phyloP scores from a whole-genome alignment of 1,140 invertebrate species.

The Drosophila subobscura region DNA sequence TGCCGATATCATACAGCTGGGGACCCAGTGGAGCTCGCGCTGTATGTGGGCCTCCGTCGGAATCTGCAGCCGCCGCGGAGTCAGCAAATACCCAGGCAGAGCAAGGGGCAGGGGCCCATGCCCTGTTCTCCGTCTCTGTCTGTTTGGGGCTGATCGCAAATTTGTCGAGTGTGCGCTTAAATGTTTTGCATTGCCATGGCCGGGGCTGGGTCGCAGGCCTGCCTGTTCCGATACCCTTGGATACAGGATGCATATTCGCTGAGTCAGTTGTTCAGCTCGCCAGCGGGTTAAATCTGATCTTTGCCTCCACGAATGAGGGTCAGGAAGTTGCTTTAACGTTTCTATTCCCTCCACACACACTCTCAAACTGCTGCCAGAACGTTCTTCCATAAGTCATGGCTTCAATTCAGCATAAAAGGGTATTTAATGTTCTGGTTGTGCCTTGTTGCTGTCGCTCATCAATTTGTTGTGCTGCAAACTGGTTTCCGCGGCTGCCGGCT shows the following conservation, averaged over 20 bases:
- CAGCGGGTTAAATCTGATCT: too few species aligned
- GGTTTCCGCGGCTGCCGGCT: constrained; percentile 37
- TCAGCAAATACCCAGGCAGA: constrained; percentile 55
- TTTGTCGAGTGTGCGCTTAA: constrained; percentile 81
- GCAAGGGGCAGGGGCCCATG: not conserved
- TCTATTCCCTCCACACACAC: too few species aligned
- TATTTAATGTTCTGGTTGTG: not conserved
- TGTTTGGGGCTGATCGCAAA: constrained; percentile 53
- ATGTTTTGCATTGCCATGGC: constrained; percentile 63
- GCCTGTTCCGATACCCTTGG: constrained; percentile 9
- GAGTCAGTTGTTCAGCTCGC: too few species aligned
- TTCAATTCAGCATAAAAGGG: too few species aligned
- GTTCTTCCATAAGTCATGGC: too few species aligned
- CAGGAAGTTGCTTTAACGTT: too few species aligned
- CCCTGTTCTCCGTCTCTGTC: constrained; percentile 41
- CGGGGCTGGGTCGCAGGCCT: constrained; percentile 11
- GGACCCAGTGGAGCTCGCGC: constrained; percentile 31
- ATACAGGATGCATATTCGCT: not conserved
- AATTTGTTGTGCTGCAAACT: constrained; percentile 59
- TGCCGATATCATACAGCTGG: constrained; percentile 53
- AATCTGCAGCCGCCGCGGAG: constrained; percentile 41
- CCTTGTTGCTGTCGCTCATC: constrained; percentile 57
- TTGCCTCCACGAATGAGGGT: too few species aligned
- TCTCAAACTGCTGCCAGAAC: too few species aligned
- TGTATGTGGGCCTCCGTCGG: constrained; percentile 56